Evolutionary conservation across 2,888 invertebrate genomes (phyloP), one percentile per base, ranked within the genome.

Genomic region (Drosophila bunnanda): DNA sequence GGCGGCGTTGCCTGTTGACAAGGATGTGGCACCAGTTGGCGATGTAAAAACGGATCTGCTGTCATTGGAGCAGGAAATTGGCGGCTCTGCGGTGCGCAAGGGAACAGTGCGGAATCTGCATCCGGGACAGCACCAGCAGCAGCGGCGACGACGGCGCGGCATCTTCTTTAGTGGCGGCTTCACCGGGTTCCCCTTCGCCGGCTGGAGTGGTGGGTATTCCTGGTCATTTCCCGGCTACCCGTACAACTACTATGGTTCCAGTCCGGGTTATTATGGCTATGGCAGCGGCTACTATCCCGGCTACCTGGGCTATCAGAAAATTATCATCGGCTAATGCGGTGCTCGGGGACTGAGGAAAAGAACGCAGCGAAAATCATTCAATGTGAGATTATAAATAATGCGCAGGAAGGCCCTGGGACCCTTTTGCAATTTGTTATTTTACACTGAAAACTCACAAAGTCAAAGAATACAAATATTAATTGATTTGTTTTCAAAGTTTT

Each of bases 51-150:
- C 78, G 81, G 85, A 89, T 89, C 82, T 89, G 81, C 87, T 82
- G 81, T 83, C 87, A 78, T 81, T 88, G 77, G 78, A 90, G 80
- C 87, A 84, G 80, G 82, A 86, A 79, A 83, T 79, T 77, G 88
- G 76, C 76, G 79, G 80, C 80, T 80, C 79, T 79, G 76, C 71
- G 77, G 78, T 52, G 38, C 28, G 36, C 48, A 41, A 48, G 41
- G 50, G 41, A 48, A 22, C 59, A 30, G 39, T 60, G 67, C 44
- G 54, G 34, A 41, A 17, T 25, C 41, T 41, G 48, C 46, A 28
- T 65, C 66, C 55, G 66, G 60, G 55, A 62, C 46, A 43, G 22
- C 43, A 38, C n/a, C 38, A 38, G 38, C 38, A 28, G 28, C 58
- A 66, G 56, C 57, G 41, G 41, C 78, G 80, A 4, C 39, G 60